Percentiles rank a stretch among this genome's conserved stretches.
phyloP scores from a whole-genome alignment of 2,113 vertebrate species.

The Ciconia stormi region DNA sequence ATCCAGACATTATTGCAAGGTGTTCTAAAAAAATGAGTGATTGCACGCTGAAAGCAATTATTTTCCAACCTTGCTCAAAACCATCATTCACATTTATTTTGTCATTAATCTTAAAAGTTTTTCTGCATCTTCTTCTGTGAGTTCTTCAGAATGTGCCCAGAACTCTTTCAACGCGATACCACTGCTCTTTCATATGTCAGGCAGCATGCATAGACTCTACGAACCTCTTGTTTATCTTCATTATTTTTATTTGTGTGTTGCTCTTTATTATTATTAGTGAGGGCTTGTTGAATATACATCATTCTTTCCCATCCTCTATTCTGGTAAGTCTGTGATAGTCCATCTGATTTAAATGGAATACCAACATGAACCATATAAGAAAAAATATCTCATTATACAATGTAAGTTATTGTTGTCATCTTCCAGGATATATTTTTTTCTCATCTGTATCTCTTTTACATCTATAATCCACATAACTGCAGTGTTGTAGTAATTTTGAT shows the following conservation, averaged over 20 bases:
- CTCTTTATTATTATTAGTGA: neutral
- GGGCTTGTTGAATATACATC: neutral
- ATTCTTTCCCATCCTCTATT: neutral
- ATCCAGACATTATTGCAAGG: neutral
- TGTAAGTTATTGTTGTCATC: neutral
- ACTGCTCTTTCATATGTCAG: neutral
- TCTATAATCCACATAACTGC: neutral
- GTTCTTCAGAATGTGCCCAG: neutral
- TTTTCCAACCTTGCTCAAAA: neutral
- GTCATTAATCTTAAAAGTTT: neutral
- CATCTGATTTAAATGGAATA: neutral
- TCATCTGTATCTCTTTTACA: neutral
- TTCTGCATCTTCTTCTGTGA: neutral
- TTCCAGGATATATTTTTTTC: neutral
- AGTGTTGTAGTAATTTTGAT: neutral
- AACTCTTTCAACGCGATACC: neutral
- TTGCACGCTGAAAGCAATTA: rapidly evolving
- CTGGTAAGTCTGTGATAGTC: neutral
- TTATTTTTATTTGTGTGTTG: neutral
- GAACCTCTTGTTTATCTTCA: neutral
- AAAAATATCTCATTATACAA: neutral
- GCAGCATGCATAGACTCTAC: neutral
- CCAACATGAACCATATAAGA: neutral
- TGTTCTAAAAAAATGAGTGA: neutral
- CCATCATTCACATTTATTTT: neutral